Base-by-base conservation (phyloP, 1,140 invertebrate species). In the Subanguina moxae region DNA sequence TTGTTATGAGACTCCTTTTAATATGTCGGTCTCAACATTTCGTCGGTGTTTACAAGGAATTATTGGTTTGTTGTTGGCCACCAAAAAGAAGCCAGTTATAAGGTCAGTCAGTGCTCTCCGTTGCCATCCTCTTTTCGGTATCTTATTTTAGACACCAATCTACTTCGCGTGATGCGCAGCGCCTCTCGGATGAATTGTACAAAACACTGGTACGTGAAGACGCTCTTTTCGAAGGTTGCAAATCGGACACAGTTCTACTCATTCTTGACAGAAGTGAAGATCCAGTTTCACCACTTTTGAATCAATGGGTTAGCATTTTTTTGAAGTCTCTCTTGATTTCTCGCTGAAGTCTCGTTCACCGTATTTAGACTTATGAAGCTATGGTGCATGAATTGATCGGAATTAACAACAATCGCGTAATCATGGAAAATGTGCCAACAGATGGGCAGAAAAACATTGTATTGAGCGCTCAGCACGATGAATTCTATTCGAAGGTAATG, bases 341-440 rank as follows among this genome's bases (percentile, higher is more conserved):
- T 38, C 32, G 3, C 11, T 38, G 32, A 38, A n/a, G n/a, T 38
- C 32, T 38, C 32, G 3, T 38, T 38, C n/a, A n/a, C n/a, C n/a
- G 32, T 11, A 38, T 38, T 38, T 38, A 38, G 32, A 98, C 94
- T 0, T 99, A 99, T 85, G 94, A 99, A 84, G 94, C 94, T 9
- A 98, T 99, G 95, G 93, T 99, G 1, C 95, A 99, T 84, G 94
- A 99, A 85, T 84, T 98, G 56, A 84, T 99, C 27, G 90, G 89
- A 0, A 95, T 98, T 73, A 89, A 89, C 73, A 98, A 97, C 80
- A 97, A 97, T 85, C 87, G 93, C 69, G 93, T 98, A 1, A 91
- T 90, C 83, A 86, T 99, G 58, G 78, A 83, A 7, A 93, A 93
- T 84, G 93, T 97, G 75, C 86, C 94, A 30, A 84, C 85, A 72